Conservation (phyloP, 2,113 vertebrate genomes). For the Hipposideros armiger region DNA sequence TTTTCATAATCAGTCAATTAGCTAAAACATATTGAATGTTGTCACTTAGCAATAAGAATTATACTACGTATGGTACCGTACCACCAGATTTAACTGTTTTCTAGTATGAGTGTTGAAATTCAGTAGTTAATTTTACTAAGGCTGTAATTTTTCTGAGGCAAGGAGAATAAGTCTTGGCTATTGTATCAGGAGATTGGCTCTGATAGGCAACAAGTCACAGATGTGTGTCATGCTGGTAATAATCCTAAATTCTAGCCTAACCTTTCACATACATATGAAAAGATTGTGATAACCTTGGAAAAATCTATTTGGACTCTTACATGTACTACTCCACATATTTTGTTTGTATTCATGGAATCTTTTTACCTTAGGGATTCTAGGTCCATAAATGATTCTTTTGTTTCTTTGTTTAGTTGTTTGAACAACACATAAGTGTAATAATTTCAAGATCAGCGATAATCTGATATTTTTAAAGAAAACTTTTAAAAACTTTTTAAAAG, state of each 20-base stretch:
- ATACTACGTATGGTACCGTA: neutral
- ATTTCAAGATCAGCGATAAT: neutral
- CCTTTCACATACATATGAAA: neutral
- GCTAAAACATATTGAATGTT: neutral
- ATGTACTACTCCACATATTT: neutral
- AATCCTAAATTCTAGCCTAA: neutral
- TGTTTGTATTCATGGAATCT: neutral
- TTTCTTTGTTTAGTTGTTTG: neutral
- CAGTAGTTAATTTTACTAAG: neutral
- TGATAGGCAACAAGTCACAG: neutral
- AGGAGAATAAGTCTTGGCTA: neutral
- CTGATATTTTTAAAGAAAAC: neutral
- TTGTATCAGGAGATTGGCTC: neutral
- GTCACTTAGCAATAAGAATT: neutral
- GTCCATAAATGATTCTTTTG: neutral
- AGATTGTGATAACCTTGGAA: neutral
- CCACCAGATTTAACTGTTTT: neutral
- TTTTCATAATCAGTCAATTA: neutral
- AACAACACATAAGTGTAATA: neutral
- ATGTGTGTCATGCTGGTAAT: neutral
- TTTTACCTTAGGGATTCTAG: neutral
- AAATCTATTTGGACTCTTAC: neutral
- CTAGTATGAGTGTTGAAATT: neutral
- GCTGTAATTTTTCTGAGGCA: neutral
- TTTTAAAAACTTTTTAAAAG: neutral